Conservation (phyloP, 2,888 invertebrate genomes). For the Spialia ferax region DNA sequence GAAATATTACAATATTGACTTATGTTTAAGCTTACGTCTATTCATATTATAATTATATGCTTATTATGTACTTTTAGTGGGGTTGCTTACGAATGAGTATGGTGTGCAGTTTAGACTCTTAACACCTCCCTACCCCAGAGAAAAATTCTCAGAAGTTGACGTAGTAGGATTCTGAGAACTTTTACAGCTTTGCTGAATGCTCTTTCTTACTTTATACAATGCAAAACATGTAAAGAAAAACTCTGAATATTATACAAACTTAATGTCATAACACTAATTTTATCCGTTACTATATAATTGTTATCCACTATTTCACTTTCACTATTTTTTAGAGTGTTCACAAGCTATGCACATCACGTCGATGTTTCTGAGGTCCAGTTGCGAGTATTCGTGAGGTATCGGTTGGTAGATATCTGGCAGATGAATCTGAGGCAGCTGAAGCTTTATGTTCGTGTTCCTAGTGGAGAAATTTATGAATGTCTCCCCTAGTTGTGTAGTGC, state of each 20-base stretch:
- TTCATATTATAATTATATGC: too few relatives aligned
- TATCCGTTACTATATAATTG: background rate
- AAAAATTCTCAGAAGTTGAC: slow-evolving; percentile 8
- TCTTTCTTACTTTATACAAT: background rate
- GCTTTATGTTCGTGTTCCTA: background rate
- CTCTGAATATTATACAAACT: background rate
- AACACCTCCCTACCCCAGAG: slow-evolving; percentile 13
- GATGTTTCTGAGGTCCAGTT: background rate
- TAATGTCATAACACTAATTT: slow-evolving; percentile 1
- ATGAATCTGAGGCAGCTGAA: background rate
- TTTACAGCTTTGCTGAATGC: background rate
- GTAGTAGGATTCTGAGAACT: background rate
- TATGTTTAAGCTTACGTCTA: too few relatives aligned
- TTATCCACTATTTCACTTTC: background rate
- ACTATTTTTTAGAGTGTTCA: background rate
- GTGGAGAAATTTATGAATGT: background rate
- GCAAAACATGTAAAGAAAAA: background rate
- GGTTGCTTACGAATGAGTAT: too few relatives aligned
- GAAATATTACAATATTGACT: too few relatives aligned
- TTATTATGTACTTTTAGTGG: too few relatives aligned
- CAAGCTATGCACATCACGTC: background rate
- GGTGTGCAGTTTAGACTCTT: too few relatives aligned
- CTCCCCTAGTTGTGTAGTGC: background rate
- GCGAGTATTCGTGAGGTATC: background rate
- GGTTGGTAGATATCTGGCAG: background rate